Conservation (phyloP, 2,113 vertebrate species). For the Oenanthe oenanthe region DNA sequence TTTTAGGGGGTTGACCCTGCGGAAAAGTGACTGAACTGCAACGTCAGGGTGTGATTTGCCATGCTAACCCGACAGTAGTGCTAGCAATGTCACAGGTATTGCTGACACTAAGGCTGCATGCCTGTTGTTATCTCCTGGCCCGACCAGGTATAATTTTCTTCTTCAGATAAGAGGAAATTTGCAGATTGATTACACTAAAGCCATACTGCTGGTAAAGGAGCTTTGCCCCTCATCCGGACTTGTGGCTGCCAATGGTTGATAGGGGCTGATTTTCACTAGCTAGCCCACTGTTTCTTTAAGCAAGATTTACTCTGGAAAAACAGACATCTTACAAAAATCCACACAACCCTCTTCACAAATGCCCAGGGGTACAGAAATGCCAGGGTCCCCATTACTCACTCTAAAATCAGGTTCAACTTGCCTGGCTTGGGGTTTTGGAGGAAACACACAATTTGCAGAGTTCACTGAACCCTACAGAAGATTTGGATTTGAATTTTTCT, state of each 20-base stretch:
- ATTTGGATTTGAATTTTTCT: conserved; percentile 26
- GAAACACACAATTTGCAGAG: not conserved
- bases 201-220: not conserved
- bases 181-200: not conserved
- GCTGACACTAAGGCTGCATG: not conserved
- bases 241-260: not conserved
- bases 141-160: not conserved
- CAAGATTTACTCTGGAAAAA: not conserved
- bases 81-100: not conserved
- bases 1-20: not conserved
- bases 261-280: not conserved
- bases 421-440: not conserved
- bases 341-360: not conserved
- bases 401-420: not conserved
- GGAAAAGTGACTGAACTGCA: not conserved
- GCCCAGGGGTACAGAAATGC: not conserved
- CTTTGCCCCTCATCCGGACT: not conserved
- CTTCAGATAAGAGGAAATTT: not conserved
- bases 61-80: not conserved
- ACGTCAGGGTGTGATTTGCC: not conserved
- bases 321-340: not conserved
- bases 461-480: not conserved
- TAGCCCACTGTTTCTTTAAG: not conserved
- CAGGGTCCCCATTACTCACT: not conserved
- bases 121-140: not conserved